These are phyloP conservation scores for Epizoanthus illoricatus DNA, from an alignment of 92 coral and sea anemone species.

Conservation along the genomic window DNA sequence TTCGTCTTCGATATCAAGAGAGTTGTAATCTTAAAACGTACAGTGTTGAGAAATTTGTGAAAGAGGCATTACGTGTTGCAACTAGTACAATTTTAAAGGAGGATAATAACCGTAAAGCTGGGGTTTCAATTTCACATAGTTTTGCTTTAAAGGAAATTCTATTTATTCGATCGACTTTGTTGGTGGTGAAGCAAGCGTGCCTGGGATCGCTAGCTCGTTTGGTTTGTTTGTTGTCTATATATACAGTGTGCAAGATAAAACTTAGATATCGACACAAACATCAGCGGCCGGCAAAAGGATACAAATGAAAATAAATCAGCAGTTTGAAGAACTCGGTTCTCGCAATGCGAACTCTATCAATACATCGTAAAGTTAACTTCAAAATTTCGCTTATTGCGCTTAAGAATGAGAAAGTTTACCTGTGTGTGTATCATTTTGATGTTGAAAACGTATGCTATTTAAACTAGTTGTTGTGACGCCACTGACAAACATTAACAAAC, in stretches of 20 bases:
- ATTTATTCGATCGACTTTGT: background rate
- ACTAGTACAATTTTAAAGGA: background rate
- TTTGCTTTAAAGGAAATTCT: background rate
- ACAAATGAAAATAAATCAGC: slow-evolving; percentile 8
- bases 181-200: background rate
- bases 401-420: background rate
- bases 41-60: background rate
- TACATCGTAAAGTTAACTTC: background rate
- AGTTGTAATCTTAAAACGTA: background rate
- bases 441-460: background rate
- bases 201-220: slow-evolving; percentile 11
- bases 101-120: too few species aligned
- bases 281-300: slow-evolving; percentile 29
- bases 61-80: background rate
- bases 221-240: slow-evolving; percentile 8
- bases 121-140: too few species aligned
- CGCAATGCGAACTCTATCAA: background rate
- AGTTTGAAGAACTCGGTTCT: background rate
- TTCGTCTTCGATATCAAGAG: slow-evolving; percentile 22
- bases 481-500: slow-evolving; percentile 23
- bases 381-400: slow-evolving; percentile 6
- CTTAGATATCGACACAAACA: slow-evolving; percentile 12
- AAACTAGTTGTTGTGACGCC: slow-evolving; percentile 18
- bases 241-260: slow-evolving; percentile 37
- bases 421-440: background rate